A percentile compares a stretch with the other conserved stretches of the same genome.
Conservation (phyloP, 2,113 vertebrate species). For the Lutjanus erythropterus region DNA sequence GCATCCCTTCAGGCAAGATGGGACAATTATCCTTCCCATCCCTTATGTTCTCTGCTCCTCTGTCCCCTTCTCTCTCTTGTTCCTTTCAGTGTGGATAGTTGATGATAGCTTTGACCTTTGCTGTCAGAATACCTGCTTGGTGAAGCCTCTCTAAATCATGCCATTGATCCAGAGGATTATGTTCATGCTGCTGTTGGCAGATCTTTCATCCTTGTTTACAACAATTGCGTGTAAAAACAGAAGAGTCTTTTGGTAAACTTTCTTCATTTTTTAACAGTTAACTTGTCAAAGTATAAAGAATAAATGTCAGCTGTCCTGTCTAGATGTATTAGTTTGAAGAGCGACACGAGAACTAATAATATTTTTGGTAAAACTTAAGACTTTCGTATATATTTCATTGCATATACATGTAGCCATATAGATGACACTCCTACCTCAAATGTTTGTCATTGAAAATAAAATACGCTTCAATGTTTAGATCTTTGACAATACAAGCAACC, state of each 20-base stretch:
- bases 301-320: neutral
- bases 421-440: neutral
- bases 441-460: neutral
- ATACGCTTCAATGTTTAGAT: neutral
- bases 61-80: neutral
- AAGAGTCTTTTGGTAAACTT: neutral
- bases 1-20: too few relatives aligned
- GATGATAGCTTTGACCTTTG: slow-evolving; percentile 57
- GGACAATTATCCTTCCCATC: neutral
- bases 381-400: neutral
- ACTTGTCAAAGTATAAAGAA: neutral
- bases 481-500: neutral
- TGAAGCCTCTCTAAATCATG: slow-evolving; percentile 43
- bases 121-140: slow-evolving; percentile 48
- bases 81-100: slow-evolving; percentile 26
- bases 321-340: neutral
- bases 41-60: neutral
- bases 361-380: neutral
- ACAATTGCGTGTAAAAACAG: slow-evolving; percentile 10
- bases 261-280: neutral
- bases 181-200: slow-evolving; percentile 32
- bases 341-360: neutral
- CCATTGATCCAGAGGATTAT: slow-evolving; percentile 51
- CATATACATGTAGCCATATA: neutral
- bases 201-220: slow-evolving; percentile 37